Evolutionary conservation across 2,888 invertebrate species (phyloP).

Genomic region (Chironomus riparius): DNA sequence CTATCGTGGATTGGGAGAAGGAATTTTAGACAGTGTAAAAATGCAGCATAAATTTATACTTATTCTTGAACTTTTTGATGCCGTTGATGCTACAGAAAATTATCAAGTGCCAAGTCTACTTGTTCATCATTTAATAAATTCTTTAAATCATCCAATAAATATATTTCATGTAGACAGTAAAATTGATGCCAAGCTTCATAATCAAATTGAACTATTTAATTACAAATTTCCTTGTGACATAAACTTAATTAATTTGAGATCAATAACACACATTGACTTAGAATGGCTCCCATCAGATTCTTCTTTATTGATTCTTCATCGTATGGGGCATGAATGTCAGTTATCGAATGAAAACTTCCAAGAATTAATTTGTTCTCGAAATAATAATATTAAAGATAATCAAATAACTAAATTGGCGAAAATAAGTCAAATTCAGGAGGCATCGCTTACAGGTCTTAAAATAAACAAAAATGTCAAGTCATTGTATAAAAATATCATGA

Average conservation of each 20-base stretch:
- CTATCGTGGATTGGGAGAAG: constrained; percentile 78
- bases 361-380: constrained; percentile 30
- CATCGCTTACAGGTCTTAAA: constrained; percentile 46
- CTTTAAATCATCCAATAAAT: constrained; percentile 70
- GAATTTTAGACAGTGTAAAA: constrained; percentile 81
- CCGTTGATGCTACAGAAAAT: constrained; percentile 32
- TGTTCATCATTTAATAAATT: constrained; percentile 64
- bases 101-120: constrained; percentile 56
- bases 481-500: constrained; percentile 49
- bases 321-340: constrained; percentile 66
- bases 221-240: constrained; percentile 63
- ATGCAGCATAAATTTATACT: constrained; percentile 78
- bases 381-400: not conserved
- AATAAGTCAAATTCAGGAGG: constrained; percentile 43
- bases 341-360: constrained; percentile 38
- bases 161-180: constrained; percentile 60
- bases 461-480: constrained; percentile 37
- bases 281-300: constrained; percentile 69
- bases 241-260: constrained; percentile 70
- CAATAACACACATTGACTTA: constrained; percentile 65
- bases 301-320: constrained; percentile 67
- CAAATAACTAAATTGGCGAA: constrained; percentile 24
- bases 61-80: constrained; percentile 56
- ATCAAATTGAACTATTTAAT: constrained; percentile 45
- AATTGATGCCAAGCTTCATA: constrained; percentile 49